Evolutionary conservation across 2,797 vertebrate species (phyloP).

Genomic region (Sebastes matsubarae): DNA sequence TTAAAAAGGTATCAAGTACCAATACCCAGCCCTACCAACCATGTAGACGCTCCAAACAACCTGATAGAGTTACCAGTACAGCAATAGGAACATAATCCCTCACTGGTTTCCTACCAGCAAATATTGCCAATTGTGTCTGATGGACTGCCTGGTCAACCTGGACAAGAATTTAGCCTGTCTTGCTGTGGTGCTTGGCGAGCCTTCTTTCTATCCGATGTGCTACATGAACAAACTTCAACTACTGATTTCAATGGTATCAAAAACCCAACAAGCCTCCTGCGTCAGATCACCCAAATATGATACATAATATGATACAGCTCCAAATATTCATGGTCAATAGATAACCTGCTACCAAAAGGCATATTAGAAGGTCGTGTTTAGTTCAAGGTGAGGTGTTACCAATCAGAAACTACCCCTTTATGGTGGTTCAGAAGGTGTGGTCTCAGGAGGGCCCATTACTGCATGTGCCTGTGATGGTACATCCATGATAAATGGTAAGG

Average conservation of each 20-base stretch:
- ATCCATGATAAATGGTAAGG: constrained; percentile 7
- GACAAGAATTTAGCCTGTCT: neutral
- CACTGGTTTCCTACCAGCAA: neutral
- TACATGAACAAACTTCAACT: neutral
- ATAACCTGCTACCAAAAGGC: neutral
- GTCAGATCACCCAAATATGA: neutral
- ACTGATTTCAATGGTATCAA: neutral
- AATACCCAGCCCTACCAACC: too few species aligned
- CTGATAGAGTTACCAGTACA: neutral
- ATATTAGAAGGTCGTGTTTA: neutral
- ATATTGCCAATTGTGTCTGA: neutral
- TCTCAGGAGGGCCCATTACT: constrained; percentile 19
- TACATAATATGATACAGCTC: neutral
- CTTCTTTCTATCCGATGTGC: neutral
- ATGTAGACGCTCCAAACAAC: neutral
- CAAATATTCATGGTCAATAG: neutral
- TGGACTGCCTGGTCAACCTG: neutral
- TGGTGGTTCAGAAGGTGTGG: neutral
- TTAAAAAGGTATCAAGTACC: too few species aligned
- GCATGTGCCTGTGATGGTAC: neutral
- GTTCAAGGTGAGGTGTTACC: neutral
- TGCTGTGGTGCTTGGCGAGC: neutral
- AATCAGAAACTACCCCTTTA: neutral
- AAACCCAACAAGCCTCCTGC: neutral
- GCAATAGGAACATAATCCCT: neutral